Evolutionary conservation across 2,888 invertebrate species (phyloP), one percentile per base, ranked within the genome.

Genomic region (Adelphocoris suturalis): DNA sequence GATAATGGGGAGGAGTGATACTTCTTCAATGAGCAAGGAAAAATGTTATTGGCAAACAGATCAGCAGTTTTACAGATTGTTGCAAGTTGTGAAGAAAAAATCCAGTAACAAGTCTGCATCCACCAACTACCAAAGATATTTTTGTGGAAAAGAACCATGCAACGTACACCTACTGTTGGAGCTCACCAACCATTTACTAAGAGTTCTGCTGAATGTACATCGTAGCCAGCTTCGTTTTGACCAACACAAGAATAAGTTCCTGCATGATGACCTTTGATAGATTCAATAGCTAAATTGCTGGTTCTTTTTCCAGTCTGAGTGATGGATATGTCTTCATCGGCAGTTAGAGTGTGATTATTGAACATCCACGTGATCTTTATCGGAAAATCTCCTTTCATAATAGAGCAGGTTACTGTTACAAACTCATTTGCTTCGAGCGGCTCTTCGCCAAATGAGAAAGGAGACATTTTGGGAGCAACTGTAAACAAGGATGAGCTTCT

Each of bases 181-280:
- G 4, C 12, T 68, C 61, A 37, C 28, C 27, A 85, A 97, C 97
- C 96, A 93, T 97, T 96, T 81, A 97, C 96, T 92, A 94, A 94
- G 92, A 97, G 94, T 92, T 94, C 94, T 81, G 96, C 94, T 5
- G 96, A 95, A 93, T 95, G 95, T 92, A 95, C 95, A 78, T 95
- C 94, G 91, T 94, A 94, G 90, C 96, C 97, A 68, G 96, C 96
- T 92, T 94, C 94, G 93, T 97, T 97, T 85, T 94, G 94, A 16
- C 95, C 96, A 89, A 95, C 94, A 93, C 97, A 97, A 92, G 96
- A 96, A 92, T 96, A 97, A 90, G 95, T 94, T 92, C 97, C 97
- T 91, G 95, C 95, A 93, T 97, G 97, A 91, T 95, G 94, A 82
- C 96, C 96, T 85, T 95, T 95, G 81, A 97, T 96, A 12, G 95